These are phyloP conservation scores for Acanthosepion pharaonis DNA, from an alignment of 2,888 invertebrate species.

Conservation along the genomic window DNA sequence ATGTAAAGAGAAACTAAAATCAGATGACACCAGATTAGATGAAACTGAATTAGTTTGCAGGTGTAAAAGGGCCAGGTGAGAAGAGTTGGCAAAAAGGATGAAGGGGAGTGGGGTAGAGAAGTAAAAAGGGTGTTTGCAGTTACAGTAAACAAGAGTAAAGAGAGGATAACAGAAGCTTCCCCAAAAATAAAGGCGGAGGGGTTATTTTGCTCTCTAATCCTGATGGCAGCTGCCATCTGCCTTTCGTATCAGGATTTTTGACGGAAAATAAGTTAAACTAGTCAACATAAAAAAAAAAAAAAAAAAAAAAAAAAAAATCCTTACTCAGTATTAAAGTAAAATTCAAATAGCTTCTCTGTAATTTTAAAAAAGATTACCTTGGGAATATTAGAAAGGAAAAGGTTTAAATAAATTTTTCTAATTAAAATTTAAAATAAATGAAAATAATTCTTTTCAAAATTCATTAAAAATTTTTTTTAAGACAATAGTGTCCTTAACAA, in stretches of 20 bases:
- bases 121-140: background rate
- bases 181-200: background rate
- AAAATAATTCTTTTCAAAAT: background rate
- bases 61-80: background rate
- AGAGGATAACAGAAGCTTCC: background rate
- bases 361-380: background rate
- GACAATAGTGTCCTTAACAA: too few species aligned
- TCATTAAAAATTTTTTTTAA: too few species aligned
- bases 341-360: background rate
- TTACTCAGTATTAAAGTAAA: background rate
- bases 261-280: background rate
- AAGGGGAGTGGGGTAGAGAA: background rate
- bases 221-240: background rate
- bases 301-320: background rate
- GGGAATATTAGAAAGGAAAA: background rate
- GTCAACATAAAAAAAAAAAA: background rate
- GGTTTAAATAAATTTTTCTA: background rate
- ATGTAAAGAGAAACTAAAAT: background rate
- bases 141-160: background rate
- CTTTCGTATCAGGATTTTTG: background rate
- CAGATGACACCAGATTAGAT: background rate
- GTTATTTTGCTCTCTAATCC: background rate
- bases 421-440: background rate
- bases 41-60: background rate
- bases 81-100: background rate